These are phyloP conservation scores for Chirona hameri DNA, from an alignment of 2,888 invertebrate species.

Conservation along the genomic window DNA sequence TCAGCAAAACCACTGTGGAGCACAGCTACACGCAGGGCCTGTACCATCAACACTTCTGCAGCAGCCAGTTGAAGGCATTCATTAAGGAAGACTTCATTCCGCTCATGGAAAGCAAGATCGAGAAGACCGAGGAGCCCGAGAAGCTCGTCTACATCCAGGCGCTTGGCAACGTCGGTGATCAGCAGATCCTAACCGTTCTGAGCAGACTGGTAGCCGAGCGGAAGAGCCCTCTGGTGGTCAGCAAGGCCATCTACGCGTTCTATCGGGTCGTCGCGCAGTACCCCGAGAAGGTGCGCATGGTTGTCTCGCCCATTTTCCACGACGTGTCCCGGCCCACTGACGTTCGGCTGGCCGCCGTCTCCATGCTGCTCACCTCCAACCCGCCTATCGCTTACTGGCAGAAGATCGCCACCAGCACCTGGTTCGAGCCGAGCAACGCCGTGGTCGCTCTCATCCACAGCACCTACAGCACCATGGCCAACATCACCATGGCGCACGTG, in stretches of 20 bases:
- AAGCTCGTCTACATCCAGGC: conserved; percentile 43
- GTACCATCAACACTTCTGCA: background rate
- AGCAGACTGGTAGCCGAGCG: conserved; percentile 42
- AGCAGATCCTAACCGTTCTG: conserved; percentile 43
- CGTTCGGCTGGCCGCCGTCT: conserved; percentile 46
- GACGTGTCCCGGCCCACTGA: conserved; percentile 38
- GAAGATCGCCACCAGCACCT: conserved; percentile 46
- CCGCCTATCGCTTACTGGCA: conserved; percentile 45
- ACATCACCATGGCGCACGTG: conserved; percentile 37
- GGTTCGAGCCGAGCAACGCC: conserved; percentile 44
- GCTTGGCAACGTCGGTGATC: conserved; percentile 46
- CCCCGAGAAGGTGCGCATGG: conserved; percentile 36
- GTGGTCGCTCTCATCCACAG: conserved; percentile 45
- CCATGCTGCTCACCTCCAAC: conserved; percentile 42
- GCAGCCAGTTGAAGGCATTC: background rate
- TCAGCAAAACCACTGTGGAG: background rate
- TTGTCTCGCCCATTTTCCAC: conserved; percentile 33
- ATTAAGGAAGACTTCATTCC: background rate
- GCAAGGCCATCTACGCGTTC: conserved; percentile 46
- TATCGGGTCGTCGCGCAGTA: conserved; percentile 41
- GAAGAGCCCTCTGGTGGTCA: conserved; percentile 39
- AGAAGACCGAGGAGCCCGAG: conserved; percentile 27
- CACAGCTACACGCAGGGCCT: background rate
- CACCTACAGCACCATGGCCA: conserved; percentile 42
- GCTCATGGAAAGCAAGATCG: background rate